These are phyloP conservation scores for Pachymerium ferrugineum DNA, from an alignment of 2,888 invertebrate species.

Conservation along the genomic window DNA sequence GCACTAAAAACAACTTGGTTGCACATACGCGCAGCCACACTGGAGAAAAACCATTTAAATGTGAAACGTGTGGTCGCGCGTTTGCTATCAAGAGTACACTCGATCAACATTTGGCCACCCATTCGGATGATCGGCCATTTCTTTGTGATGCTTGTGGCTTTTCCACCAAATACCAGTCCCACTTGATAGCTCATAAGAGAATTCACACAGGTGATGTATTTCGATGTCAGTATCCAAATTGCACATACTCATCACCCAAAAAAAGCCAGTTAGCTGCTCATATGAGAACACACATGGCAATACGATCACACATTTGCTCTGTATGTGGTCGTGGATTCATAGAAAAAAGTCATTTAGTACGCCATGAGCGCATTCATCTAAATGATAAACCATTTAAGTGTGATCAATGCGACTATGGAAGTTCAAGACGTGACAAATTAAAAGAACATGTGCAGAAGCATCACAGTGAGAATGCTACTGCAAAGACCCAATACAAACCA, in stretches of 20 bases:
- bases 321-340: slow-evolving; percentile 60
- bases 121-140: slow-evolving; percentile 55
- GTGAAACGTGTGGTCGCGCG: slow-evolving; percentile 57
- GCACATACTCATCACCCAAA: slow-evolving; percentile 60
- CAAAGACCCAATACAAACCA: slow-evolving; percentile 40
- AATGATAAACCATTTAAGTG: slow-evolving; percentile 61
- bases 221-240: slow-evolving; percentile 58
- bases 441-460: slow-evolving; percentile 55
- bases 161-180: slow-evolving; percentile 61
- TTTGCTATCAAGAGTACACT: slow-evolving; percentile 58
- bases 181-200: slow-evolving; percentile 60
- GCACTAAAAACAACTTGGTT: slow-evolving; percentile 56
- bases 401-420: slow-evolving; percentile 60
- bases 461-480: slow-evolving; percentile 45
- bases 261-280: slow-evolving; percentile 61
- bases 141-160: slow-evolving; percentile 64
- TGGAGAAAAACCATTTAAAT: slow-evolving; percentile 55
- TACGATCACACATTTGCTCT: slow-evolving; percentile 54
- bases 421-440: slow-evolving; percentile 60
- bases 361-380: slow-evolving; percentile 62
- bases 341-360: slow-evolving; percentile 61
- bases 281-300: slow-evolving; percentile 58
- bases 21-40: slow-evolving; percentile 58
- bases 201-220: slow-evolving; percentile 60
- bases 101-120: slow-evolving; percentile 56